Evolutionary conservation across 2,797 vertebrate species (phyloP).

Genomic region (Lacerta viridis): DNA sequence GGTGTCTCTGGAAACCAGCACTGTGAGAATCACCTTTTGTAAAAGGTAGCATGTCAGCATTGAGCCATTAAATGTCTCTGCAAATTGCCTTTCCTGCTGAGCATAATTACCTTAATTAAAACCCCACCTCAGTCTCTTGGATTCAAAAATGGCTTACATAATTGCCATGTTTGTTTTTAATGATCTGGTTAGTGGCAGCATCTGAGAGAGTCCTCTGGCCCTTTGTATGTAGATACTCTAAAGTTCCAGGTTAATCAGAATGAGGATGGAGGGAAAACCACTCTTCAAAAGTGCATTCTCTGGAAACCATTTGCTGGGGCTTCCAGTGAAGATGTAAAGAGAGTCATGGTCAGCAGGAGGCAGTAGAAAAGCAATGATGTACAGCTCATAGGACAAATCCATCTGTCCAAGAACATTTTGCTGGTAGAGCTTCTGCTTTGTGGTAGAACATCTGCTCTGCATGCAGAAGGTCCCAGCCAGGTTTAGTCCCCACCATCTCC

Average conservation of each 20-base stretch:
- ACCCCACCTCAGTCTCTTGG: constrained; percentile 68
- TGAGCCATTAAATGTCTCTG: constrained; percentile 61
- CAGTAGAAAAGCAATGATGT: too few species aligned
- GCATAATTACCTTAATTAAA: constrained; percentile 75
- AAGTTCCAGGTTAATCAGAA: background rate
- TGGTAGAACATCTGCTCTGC: too few species aligned
- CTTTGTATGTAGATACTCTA: constrained; percentile 2
- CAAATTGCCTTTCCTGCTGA: constrained; percentile 73
- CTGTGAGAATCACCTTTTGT: background rate
- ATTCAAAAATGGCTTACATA: constrained; percentile 51
- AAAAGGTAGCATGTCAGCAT: constrained; percentile 46
- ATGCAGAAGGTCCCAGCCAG: too few species aligned
- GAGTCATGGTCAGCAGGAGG: too few species aligned
- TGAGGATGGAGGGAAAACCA: background rate
- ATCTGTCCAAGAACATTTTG: too few species aligned
- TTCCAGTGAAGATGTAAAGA: too few species aligned
- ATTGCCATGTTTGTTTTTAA: constrained; percentile 60
- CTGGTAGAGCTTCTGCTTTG: too few species aligned
- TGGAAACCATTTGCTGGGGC: too few species aligned
- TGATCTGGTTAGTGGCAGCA: constrained; percentile 60
- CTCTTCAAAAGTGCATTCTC: too few species aligned
- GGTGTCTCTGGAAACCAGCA: rapidly evolving
- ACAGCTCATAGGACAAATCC: too few species aligned
- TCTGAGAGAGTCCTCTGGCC: constrained; percentile 40
- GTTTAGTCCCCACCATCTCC: too few species aligned